Evolutionary conservation across 2,888 invertebrate genomes (phyloP).

Genomic region (Ectemnius continuus): DNA sequence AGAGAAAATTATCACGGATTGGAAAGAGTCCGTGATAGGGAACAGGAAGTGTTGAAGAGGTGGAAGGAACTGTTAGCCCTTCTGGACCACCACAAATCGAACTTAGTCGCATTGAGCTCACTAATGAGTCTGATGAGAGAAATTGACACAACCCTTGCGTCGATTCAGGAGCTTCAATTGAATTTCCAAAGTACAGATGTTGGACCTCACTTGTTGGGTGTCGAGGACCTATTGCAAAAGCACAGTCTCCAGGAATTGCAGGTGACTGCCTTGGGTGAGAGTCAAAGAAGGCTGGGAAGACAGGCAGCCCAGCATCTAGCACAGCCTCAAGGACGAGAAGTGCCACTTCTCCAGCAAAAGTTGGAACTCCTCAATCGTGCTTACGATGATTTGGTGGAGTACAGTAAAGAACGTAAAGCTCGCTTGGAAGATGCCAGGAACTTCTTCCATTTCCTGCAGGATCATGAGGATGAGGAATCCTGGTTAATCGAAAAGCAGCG

Average conservation of each 20-base stretch:
- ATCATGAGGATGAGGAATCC: constrained; percentile 98
- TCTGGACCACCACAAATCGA: constrained; percentile 89
- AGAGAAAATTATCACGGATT: constrained; percentile 95
- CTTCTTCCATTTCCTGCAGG: constrained; percentile 96
- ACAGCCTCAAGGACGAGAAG: constrained; percentile 71
- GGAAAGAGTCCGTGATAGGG: constrained; percentile 85
- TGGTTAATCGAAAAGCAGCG: constrained; percentile 97
- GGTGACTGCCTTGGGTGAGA: constrained; percentile 92
- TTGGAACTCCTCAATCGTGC: constrained; percentile 88
- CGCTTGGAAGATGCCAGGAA: constrained; percentile 94
- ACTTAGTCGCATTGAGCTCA: constrained; percentile 88
- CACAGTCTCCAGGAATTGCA: constrained; percentile 93
- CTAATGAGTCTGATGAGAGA: constrained; percentile 94
- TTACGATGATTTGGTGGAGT: constrained; percentile 86
- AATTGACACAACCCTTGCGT: constrained; percentile 92
- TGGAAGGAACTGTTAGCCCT: constrained; percentile 93
- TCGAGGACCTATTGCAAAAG: constrained; percentile 96
- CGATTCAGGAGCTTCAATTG: constrained; percentile 89
- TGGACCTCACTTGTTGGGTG: constrained; percentile 95
- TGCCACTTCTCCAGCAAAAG: constrained; percentile 83
- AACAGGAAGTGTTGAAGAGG: constrained; percentile 88
- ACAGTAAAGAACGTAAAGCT: constrained; percentile 88
- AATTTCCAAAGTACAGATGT: constrained; percentile 91
- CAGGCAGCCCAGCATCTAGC: constrained; percentile 78
- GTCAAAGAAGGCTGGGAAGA: constrained; percentile 87